phyloP scores from a whole-genome alignment of 2,888 invertebrate genomes.

The Conus canariensis region DNA sequence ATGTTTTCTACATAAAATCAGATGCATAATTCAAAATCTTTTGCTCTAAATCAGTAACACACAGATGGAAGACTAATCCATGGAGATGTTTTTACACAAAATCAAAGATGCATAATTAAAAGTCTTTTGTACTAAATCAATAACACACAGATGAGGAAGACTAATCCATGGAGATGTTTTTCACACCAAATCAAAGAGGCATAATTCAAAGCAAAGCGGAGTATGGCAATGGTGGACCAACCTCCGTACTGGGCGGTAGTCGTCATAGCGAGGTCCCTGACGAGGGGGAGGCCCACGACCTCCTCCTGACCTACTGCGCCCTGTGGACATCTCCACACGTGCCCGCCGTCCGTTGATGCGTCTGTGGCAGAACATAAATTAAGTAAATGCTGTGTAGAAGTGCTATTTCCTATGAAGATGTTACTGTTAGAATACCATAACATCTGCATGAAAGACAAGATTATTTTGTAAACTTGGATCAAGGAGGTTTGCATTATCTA shows the following conservation, averaged over 20 bases:
- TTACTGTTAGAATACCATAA: background rate
- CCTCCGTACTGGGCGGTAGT: background rate
- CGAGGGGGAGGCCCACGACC: background rate
- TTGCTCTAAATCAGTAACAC: too few species aligned
- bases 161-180: too few species aligned
- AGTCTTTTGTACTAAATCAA: too few species aligned
- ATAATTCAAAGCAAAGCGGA: too few species aligned
- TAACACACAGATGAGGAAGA: too few species aligned
- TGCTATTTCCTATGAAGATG: background rate
- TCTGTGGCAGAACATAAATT: slow-evolving; percentile 61
- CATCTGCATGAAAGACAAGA: background rate
- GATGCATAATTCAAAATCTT: too few species aligned
- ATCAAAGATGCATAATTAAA: too few species aligned
- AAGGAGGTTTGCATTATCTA: background rate
- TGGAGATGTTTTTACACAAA: too few species aligned
- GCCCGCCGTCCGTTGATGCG: slow-evolving; percentile 78
- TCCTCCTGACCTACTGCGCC: slow-evolving; percentile 70
- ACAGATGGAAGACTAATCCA: too few species aligned
- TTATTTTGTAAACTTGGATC: background rate
- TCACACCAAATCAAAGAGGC: too few species aligned
- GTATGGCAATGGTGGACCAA: background rate
- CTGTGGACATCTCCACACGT: slow-evolving; percentile 78
- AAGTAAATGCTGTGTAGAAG: background rate
- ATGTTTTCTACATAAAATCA: too few species aligned
- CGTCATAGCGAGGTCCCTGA: background rate